Conservation (phyloP, 2,113 vertebrate genomes). For the Microtus ochrogaster region DNA sequence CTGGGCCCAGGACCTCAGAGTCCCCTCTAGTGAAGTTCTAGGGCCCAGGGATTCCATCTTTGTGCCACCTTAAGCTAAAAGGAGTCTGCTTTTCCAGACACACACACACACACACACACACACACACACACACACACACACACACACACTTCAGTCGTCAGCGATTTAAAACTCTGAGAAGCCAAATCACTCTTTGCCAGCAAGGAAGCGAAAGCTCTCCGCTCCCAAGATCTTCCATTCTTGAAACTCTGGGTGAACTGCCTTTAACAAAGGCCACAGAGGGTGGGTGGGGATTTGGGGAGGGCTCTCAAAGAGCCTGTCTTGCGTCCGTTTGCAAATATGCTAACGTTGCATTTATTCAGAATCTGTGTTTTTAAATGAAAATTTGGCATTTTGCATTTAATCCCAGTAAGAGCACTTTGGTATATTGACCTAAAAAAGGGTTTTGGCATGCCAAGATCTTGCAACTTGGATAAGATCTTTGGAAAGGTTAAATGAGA, state of each 20-base stretch:
- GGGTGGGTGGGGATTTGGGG: too few relatives aligned
- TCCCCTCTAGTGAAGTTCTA: not conserved
- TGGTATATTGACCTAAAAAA: slow-evolving; percentile 58
- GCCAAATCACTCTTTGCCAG: slow-evolving; percentile 70
- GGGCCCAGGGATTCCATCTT: not conserved
- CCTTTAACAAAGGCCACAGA: not conserved
- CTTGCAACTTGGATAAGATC: slow-evolving; percentile 43
- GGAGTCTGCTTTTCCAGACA: slow-evolving; percentile 49
- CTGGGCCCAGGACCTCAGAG: not conserved
- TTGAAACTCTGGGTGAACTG: slow-evolving; percentile 54
- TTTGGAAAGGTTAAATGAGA: slow-evolving; percentile 38
- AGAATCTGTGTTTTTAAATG: slow-evolving; percentile 18
- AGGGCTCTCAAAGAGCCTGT: not conserved
- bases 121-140: slow-evolving; percentile 63
- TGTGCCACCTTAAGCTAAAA: slow-evolving; percentile 55
- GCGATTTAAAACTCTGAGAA: slow-evolving; percentile 72
- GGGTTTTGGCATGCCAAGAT: slow-evolving; percentile 39
- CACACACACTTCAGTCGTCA: slow-evolving; percentile 76
- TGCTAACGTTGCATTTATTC: not conserved
- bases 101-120: slow-evolving; percentile 20
- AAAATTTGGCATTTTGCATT: slow-evolving; percentile 58
- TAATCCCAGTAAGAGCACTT: slow-evolving; percentile 51
- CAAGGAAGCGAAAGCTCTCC: slow-evolving; percentile 64
- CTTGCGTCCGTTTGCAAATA: slow-evolving; percentile 31
- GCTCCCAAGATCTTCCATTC: slow-evolving; percentile 63